Conservation (phyloP, 1,140 invertebrate species). For the Anadara kagoshimensis region DNA sequence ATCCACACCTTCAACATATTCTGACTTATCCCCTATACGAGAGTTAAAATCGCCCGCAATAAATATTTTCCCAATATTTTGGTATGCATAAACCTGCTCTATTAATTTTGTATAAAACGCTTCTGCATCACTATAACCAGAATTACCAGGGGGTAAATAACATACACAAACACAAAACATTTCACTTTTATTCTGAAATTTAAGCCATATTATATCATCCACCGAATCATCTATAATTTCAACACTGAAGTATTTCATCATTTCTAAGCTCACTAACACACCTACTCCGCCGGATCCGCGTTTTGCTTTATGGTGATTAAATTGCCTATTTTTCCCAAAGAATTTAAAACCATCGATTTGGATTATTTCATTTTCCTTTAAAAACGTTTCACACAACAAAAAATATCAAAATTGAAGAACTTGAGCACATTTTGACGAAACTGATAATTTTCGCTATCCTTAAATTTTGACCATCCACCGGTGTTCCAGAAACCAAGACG, state of each 20-base stretch:
- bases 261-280: conserved; percentile 14
- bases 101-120: conserved; percentile 41
- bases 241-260: conserved; percentile 5
- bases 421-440: conserved; percentile 15
- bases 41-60: conserved; percentile 41
- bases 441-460: conserved; percentile 18
- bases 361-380: conserved; percentile 16
- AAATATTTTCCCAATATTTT: conserved; percentile 34
- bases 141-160: conserved; percentile 38
- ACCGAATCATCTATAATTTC: conserved; percentile 19
- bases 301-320: conserved; percentile 10
- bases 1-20: conserved; percentile 39
- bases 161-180: conserved; percentile 19
- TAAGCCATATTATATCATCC: conserved; percentile 34
- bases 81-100: conserved; percentile 28
- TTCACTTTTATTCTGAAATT: conserved; percentile 8
- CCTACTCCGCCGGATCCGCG: conserved; percentile 34
- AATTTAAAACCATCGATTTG: conserved; percentile 23
- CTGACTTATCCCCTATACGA: conserved; percentile 23
- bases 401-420: conserved; percentile 31
- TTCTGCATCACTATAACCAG: conserved; percentile 3
- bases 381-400: conserved; percentile 32
- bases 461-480: conserved; percentile 8
- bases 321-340: conserved; percentile 21
- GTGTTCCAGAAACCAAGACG: conserved; percentile 20